These are phyloP conservation scores for Phortica okadai DNA, from an alignment of 2,888 invertebrate genomes.

Conservation along the genomic window DNA sequence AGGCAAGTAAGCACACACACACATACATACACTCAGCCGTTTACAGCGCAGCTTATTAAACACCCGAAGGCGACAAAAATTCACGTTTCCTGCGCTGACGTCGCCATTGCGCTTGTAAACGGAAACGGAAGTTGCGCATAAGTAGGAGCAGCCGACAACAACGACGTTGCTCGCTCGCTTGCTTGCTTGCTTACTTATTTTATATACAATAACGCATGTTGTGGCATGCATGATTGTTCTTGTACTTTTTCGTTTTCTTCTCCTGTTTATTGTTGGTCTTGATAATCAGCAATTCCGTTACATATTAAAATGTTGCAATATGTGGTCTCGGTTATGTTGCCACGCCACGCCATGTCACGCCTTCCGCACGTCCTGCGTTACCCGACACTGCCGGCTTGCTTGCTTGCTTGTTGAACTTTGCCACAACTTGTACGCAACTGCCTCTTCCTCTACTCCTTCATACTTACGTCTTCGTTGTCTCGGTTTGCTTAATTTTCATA, in stretches of 20 bases:
- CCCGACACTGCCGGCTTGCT: background rate
- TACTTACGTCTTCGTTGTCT: background rate
- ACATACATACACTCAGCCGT: slow-evolving; percentile 42
- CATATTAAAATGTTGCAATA: slow-evolving; percentile 29
- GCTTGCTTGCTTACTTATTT: background rate
- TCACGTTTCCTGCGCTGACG: background rate
- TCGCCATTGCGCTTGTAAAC: background rate
- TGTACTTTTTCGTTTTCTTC: too few relatives aligned
- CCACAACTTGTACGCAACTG: background rate
- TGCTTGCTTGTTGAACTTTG: background rate
- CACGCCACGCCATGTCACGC: background rate
- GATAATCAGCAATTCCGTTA: slow-evolving; percentile 28
- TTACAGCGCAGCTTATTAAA: slow-evolving; percentile 25
- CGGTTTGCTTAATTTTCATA: slow-evolving; percentile 30
- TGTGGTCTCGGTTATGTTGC: slow-evolving; percentile 17
- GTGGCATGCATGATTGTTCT: slow-evolving; percentile 21
- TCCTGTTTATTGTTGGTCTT: background rate
- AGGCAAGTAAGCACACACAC: slow-evolving; percentile 1
- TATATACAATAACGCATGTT: slow-evolving; percentile 25
- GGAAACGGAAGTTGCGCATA: slow-evolving; percentile 30
- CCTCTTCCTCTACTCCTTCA: background rate
- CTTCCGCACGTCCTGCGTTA: background rate
- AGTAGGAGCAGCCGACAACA: slow-evolving; percentile 8
- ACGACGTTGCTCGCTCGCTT: background rate
- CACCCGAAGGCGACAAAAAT: slow-evolving; percentile 29